Base-by-base conservation (phyloP, 2,113 vertebrate genomes). In the Bubo bubo region DNA sequence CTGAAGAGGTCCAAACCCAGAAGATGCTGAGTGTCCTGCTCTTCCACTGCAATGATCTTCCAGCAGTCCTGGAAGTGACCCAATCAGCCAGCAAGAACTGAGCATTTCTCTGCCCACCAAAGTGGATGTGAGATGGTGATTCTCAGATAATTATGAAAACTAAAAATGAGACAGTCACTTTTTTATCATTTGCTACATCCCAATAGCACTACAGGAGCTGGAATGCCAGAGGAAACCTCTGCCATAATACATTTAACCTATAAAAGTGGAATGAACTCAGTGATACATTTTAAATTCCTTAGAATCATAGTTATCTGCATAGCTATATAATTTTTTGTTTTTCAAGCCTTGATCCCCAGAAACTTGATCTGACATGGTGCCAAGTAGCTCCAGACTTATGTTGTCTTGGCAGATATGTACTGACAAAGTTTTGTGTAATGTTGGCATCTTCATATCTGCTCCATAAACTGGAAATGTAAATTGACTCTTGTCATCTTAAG, bases 391-490 rank as follows among this genome's bases (percentile, higher is more conserved):
- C 67, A 80, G 32, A 62, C 60, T 63, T 77, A 24, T 0, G 3
- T 62, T 83, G 24, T 62, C 50, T 83, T 93, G 68, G 52, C 52
- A 90, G n/a, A 79, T 71, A 37, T 7, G 5, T 34, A 76, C 62
- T 85, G 68, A 90, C 75, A 94, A 92, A 73, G 37, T 45, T 94
- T 79, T 89, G 63, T 80, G 76, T 83, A 75, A 58, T 19, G 26
- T 56, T 70, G 56, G 86, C 70, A 88, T 77, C 52, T 56, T 95
- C 91, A 73, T 96, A 84, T 82, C 77, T 77, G 90, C 53, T 92
- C 64, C 41, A 62, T 43, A 84, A 93, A 95, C 34, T 79, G 47
- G 39, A 63, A 88, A 52, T 35, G n/a, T 84, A 80, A 71, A 63
- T 67, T 70, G 73, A 35, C 30, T 66, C 55, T 80, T 93, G 37